A percentile compares a stretch with the other conserved stretches of the same genome.
Conservation (phyloP, 2,888 invertebrate species). For the Drosophila siamana region DNA sequence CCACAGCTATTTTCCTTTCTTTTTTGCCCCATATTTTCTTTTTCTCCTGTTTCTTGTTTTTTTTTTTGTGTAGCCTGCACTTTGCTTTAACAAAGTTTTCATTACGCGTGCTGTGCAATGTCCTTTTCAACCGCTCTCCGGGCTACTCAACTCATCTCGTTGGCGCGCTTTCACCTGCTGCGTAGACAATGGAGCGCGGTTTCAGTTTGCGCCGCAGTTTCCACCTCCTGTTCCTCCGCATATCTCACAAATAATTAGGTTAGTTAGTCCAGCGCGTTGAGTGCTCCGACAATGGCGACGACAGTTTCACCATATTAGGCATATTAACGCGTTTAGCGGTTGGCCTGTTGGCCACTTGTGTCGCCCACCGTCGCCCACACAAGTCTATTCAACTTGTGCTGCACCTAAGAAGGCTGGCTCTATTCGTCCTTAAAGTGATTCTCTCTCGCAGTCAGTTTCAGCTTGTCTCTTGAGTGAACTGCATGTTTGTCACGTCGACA, state of each 20-base stretch:
- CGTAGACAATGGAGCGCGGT: slow-evolving; percentile 69
- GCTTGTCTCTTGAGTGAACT: slow-evolving; percentile 3
- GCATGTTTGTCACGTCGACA: slow-evolving; percentile 12
- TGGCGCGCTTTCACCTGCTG: slow-evolving; percentile 59
- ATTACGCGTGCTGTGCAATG: slow-evolving; percentile 62
- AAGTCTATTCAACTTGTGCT: neutral
- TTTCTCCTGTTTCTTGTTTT: too few species aligned
- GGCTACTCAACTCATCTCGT: slow-evolving; percentile 15
- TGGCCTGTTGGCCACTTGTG: slow-evolving; percentile 32
- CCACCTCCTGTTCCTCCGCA: slow-evolving; percentile 23
- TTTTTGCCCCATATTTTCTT: neutral
- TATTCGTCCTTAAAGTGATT: slow-evolving; percentile 27
- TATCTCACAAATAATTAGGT: slow-evolving; percentile 77
- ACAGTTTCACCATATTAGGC: slow-evolving; percentile 61
- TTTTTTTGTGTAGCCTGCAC: slow-evolving; percentile 36
- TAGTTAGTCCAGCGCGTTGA: slow-evolving; percentile 66
- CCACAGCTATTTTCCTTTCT: slow-evolving; percentile 13
- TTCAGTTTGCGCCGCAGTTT: slow-evolving; percentile 34
- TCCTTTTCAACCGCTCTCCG: slow-evolving; percentile 30
- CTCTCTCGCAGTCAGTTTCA: neutral
- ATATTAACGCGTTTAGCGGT: slow-evolving; percentile 63
- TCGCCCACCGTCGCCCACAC: neutral
- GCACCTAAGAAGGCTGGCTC: slow-evolving; percentile 2
- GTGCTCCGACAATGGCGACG: slow-evolving; percentile 49
- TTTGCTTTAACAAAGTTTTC: slow-evolving; percentile 73